Evolutionary conservation across 64 coral and sea anemone genomes (phyloP).

Genomic region (Porites lutea): DNA sequence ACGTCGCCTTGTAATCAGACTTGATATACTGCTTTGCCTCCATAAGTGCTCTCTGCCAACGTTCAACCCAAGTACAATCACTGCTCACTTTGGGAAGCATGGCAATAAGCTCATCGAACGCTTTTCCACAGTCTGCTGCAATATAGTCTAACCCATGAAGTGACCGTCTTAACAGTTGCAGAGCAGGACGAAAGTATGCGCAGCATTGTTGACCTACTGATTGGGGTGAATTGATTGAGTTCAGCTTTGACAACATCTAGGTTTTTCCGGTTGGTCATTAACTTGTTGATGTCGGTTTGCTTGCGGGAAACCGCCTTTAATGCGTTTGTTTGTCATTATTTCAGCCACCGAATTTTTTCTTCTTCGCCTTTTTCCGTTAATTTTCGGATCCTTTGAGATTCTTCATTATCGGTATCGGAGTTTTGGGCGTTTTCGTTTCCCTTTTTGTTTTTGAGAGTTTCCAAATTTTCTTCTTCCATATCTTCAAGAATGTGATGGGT

Average conservation of each 20-base stretch:
- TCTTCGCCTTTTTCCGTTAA: not conserved
- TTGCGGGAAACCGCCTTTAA: too few relatives aligned
- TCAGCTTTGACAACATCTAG: too few relatives aligned
- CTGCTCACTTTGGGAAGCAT: not conserved
- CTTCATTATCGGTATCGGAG: not conserved
- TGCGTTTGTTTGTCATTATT: not conserved
- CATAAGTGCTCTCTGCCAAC: slow-evolving; percentile 1
- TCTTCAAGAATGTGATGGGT: too few relatives aligned
- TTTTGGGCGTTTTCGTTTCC: not conserved
- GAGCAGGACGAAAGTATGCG: not conserved
- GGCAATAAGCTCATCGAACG: not conserved
- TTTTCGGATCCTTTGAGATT: slow-evolving; percentile 8
- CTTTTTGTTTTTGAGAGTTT: not conserved
- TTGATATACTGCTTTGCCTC: slow-evolving; percentile 13
- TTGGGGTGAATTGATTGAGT: not conserved
- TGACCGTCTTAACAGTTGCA: slow-evolving; percentile 3
- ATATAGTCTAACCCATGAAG: slow-evolving; percentile 6
- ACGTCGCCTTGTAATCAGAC: not conserved
- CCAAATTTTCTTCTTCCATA: slow-evolving; percentile 12
- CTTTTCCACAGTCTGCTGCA: not conserved
- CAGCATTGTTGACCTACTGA: slow-evolving; percentile 5
- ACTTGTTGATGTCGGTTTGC: not conserved
- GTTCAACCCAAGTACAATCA: not conserved
- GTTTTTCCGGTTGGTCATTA: not conserved
- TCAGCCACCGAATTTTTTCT: not conserved